These are phyloP conservation scores for Thumatha senex DNA, from an alignment of 2,888 invertebrate genomes.

Conservation along the genomic window DNA sequence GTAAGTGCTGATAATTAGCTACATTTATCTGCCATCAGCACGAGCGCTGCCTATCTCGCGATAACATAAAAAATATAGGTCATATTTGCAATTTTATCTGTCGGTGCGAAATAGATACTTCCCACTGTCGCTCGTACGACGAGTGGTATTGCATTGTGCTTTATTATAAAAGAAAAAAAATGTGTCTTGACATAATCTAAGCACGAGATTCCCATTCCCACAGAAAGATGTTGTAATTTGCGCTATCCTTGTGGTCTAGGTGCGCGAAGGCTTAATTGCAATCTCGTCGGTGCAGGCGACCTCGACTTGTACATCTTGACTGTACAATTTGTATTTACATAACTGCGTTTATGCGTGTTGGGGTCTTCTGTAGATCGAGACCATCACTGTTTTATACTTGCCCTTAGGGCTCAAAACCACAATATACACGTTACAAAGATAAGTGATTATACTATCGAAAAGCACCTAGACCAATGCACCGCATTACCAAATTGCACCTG, in stretches of 20 bases:
- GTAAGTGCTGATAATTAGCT: constrained; percentile 6
- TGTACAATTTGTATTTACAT: background rate
- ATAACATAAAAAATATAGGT: constrained; percentile 28
- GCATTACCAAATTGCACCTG: too few relatives aligned
- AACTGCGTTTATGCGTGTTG: too few relatives aligned
- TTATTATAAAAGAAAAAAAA: background rate
- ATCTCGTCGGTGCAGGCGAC: constrained; percentile 1
- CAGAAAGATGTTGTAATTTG: background rate
- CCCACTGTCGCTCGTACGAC: background rate
- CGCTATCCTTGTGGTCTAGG: background rate
- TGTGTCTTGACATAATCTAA: background rate
- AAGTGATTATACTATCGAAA: too few relatives aligned
- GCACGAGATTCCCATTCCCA: background rate
- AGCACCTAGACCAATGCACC: too few relatives aligned
- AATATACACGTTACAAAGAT: too few relatives aligned
- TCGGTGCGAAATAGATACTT: constrained; percentile 11
- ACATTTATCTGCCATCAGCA: constrained; percentile 4
- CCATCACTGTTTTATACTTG: background rate
- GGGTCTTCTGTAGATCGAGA: too few relatives aligned
- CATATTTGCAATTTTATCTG: constrained; percentile 19
- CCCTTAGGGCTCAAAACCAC: too few relatives aligned
- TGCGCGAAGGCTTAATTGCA: background rate
- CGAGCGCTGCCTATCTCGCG: constrained; percentile 6
- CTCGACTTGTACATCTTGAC: background rate
- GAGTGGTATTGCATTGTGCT: background rate